These are phyloP conservation scores for Drosophila punjabiensis DNA, from an alignment of 1,140 invertebrate genomes.

Conservation along the genomic window DNA sequence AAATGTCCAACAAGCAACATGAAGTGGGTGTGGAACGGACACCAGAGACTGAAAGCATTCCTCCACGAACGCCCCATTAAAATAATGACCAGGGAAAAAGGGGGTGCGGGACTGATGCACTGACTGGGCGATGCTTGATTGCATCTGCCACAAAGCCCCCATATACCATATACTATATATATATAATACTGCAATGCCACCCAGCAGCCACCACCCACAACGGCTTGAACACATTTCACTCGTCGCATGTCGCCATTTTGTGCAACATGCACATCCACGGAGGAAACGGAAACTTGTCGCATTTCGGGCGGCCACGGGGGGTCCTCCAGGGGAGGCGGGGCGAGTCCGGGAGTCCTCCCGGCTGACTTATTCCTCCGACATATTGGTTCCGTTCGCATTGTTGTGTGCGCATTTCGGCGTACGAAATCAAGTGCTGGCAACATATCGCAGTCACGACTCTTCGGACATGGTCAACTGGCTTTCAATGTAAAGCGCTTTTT, in stretches of 20 bases:
- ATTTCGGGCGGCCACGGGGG: conserved; percentile 12
- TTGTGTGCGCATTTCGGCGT: conserved; percentile 54
- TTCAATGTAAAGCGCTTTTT: conserved; percentile 33
- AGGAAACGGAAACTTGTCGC: conserved; percentile 61
- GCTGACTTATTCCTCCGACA: conserved; percentile 41
- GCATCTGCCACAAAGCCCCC: conserved; percentile 35
- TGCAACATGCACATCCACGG: conserved; percentile 53
- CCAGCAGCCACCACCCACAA: neutral
- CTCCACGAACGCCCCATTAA: conserved; percentile 45
- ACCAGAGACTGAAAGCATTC: conserved; percentile 13
- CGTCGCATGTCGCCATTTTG: conserved; percentile 57
- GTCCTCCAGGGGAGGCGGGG: neutral
- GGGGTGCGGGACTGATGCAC: conserved; percentile 3
- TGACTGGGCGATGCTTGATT: conserved; percentile 42
- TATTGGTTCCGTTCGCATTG: conserved; percentile 59
- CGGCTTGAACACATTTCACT: conserved; percentile 30
- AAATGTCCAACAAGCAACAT: conserved; percentile 14
- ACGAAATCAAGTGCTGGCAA: conserved; percentile 55
- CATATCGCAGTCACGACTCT: conserved; percentile 47
- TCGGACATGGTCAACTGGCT: conserved; percentile 43
- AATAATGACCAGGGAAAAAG: conserved; percentile 35
- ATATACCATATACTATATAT: neutral
- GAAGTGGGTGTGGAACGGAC: conserved; percentile 2
- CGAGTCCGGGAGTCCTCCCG: conserved; percentile 13
- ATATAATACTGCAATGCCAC: neutral